Base-by-base conservation (phyloP, 2,113 vertebrate species). In the Xiphorhynchus elegans region DNA sequence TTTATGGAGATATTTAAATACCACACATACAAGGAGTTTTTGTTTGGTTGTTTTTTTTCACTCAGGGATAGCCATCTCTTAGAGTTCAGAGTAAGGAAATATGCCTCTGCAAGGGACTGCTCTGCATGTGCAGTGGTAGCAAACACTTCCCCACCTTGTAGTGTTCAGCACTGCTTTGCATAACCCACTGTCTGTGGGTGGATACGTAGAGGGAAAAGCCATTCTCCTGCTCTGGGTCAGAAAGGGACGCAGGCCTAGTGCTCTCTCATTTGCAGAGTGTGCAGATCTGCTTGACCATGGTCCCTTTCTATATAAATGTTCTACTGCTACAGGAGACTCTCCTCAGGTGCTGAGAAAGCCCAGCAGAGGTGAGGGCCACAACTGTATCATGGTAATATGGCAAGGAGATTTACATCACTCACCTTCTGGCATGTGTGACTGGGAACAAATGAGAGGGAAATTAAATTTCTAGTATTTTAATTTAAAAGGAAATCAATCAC, bases 211-310 rank as follows among this genome's bases (percentile, higher is more conserved):
- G 28, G 50, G 28, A 72, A 80, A 64, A 91, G 46, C 53, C 0
- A 0, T 81, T 35, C 19, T 19, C n/a, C 33, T 67, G 20, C 4
- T 58, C 18, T 24, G 12, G 44, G 40, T 55, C 3, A 9, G 52
- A 62, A 85, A 15, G 18, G 8, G 31, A 33, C 68, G 77, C 26
- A 73, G 63, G 53, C 17, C 37, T 33, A 20, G 40, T 68, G 42
- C 47, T 47, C 29, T 66, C 24, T 46, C 18, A 7, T 19, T 68
- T 49, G 17, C 35, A 75, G 2, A 2, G 15, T 0, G 0, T 25
- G 23, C 35, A 78, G n/a, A 53, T 79, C 17, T 64, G 23, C 19
- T 37, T 70, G 17, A 50, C 17, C 10, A 14, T 10, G 6, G 23
- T 16, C 18, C 7, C 33, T 53, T 76, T 58, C 12, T 23, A 10